Base-by-base conservation (phyloP, 2,888 invertebrate species). In the Acleris holmiana region DNA sequence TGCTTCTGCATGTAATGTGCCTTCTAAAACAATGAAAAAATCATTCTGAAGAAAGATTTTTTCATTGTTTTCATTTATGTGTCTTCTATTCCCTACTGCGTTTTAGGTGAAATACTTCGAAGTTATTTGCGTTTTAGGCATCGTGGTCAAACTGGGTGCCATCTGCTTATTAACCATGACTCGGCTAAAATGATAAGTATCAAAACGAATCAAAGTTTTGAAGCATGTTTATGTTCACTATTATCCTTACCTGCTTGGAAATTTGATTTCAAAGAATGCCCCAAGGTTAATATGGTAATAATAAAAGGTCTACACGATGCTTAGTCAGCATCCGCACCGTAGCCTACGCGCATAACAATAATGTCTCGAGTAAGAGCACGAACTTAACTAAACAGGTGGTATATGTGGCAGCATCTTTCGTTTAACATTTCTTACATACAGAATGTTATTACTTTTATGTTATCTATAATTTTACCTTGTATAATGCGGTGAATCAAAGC, bases 271-370 rank as follows among this genome's bases (percentile, higher is more conserved):
- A n/a, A 63, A 48, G 53, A 67, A 67, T 44, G 44, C 25, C 23
- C 17, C 67, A 67, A 67, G 57, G 64, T 64, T 64, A 47, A 19
- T 54, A 40, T 29, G 62, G 51, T 40, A 51, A n/a, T 44, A n/a
- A 48, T 40, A 55, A 53, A 60, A 65, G 29, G 41, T 40, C 44
- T 60, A 29, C 35, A 25, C 19, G 58, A 25, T 54, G 53, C 61
- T 25, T 18, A 47, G 47, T 53, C 60, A 46, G 53, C 46, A 53
- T 60, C 46, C 60, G 60, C 46, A 17, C 35, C 21, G 44, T 44
- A 40, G 41, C 51, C n/a, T 53, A 51, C 46, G 51, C 35, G 21
- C 46, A 57, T 47, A 50, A 51, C 29, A 47, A 53, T 58, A 23
- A 54, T 41, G 48, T 58, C 53, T 47, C 48, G 53, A 47, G 50